Base-by-base conservation (phyloP, 2,797 vertebrate species). In the Crenichthys baileyi region DNA sequence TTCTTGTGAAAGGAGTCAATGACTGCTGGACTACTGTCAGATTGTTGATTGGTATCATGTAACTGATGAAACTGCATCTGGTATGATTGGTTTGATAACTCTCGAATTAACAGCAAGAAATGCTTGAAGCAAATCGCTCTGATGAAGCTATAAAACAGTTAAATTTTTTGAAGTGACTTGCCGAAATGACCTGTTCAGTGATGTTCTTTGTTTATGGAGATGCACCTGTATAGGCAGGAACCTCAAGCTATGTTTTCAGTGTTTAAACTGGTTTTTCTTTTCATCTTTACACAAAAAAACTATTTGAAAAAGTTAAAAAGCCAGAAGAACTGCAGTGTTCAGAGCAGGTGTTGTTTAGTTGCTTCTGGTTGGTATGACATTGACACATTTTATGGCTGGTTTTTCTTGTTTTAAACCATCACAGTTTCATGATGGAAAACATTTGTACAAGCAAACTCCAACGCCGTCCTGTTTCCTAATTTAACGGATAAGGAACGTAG, bases 381-480 rank as follows among this genome's bases (percentile, higher is more conserved):
- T 68, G 31, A 73, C 81, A 44, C 60, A 79, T 76, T 83, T 82
- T n/a, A 26, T 46, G 31, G 71, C 65, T 5, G 46, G 20, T 4
- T 72, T 68, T 71, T 58, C 48, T 84, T 75, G 41, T 1, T 76
- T 22, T n/a, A 77, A 61, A 36, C 46, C 5, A 7, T 73, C 39
- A 24, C 12, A 3, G 63, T 56, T 56, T 75, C 50, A 50, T 7
- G 6, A 16, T 63, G 29, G 68, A 44, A 61, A 48, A 61, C 44
- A 15, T 31, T 48, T 44, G 39, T 46, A 29, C 50, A 50, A 48
- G 9, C 22, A 18, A 26, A 70, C 50, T 80, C 53, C 61, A 63
- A 72, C 77, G 67, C 84, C 80, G n/a, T 91, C 79, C 83, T 86
- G 75, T 86, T 65, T 18, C 31, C 7, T 1, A 24, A 22, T 67